These are phyloP conservation scores for Ichneumoninae sp. DNA, from an alignment of 2,888 invertebrate genomes.

Conservation along the genomic window DNA sequence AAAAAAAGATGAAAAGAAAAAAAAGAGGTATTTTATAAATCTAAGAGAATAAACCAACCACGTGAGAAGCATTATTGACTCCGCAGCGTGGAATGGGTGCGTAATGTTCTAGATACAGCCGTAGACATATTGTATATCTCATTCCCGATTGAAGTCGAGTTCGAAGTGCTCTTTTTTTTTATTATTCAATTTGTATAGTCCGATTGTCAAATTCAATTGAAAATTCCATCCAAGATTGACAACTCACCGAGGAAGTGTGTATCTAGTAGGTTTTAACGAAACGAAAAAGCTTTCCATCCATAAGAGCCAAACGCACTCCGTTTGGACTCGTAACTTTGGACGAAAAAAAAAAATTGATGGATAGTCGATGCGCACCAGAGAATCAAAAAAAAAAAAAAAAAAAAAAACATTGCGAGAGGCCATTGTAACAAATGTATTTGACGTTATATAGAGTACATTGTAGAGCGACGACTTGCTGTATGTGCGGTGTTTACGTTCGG, in stretches of 20 bases:
- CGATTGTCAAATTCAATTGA: constrained; percentile 58
- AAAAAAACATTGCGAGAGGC: constrained; percentile 62
- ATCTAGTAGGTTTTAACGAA: constrained; percentile 57
- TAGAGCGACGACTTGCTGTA: constrained; percentile 34
- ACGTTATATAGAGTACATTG: constrained; percentile 61
- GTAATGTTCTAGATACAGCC: constrained; percentile 40
- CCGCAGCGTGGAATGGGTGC: constrained; percentile 27
- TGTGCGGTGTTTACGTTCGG: constrained; percentile 43
- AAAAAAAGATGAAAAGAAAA: constrained; percentile 13
- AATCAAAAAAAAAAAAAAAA: constrained; percentile 50
- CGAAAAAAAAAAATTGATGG: constrained; percentile 31
- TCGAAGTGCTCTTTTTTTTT: constrained; percentile 27
- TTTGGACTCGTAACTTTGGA: constrained; percentile 21
- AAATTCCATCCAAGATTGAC: constrained; percentile 65
- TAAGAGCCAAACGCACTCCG: constrained; percentile 30
- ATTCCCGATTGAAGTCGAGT: constrained; percentile 40
- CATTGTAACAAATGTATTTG: constrained; percentile 67
- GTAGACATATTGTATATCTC: constrained; percentile 53
- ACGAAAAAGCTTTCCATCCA: constrained; percentile 64
- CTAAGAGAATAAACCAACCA: constrained; percentile 60
- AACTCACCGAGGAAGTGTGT: constrained; percentile 52
- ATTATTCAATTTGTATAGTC: constrained; percentile 35
- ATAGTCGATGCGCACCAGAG: constrained; percentile 44
- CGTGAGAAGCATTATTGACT: constrained; percentile 42
- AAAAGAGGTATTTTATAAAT: constrained; percentile 64